Conservation (phyloP, 2,888 invertebrate species). For the Branchellion lobata region DNA sequence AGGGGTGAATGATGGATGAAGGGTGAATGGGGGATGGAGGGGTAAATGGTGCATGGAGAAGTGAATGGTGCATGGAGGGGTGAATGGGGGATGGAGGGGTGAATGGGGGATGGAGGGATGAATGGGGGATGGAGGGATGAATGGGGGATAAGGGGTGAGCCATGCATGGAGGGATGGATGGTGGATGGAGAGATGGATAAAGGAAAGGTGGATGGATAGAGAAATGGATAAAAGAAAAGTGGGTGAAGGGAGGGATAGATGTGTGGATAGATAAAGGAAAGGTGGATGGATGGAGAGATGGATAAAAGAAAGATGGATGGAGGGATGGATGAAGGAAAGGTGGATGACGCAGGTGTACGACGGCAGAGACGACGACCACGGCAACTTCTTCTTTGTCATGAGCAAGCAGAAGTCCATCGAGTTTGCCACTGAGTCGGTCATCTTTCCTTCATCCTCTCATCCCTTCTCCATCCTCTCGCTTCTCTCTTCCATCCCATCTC, state of each 20-base stretch:
- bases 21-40: background rate
- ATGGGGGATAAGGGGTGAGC: background rate
- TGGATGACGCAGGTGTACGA: too few species aligned
- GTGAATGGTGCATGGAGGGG: background rate
- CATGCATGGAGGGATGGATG: background rate
- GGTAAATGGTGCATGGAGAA: background rate
- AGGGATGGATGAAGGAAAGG: too few species aligned
- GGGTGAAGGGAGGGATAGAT: too few species aligned
- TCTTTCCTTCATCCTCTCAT: background rate
- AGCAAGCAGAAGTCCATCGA: slow-evolving; percentile 68
- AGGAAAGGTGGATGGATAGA: slow-evolving; percentile 59
- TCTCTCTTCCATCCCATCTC: background rate
- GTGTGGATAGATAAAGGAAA: too few species aligned
- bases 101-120: background rate
- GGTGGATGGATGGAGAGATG: too few species aligned
- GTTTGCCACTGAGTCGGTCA: slow-evolving; percentile 66
- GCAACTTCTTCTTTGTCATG: slow-evolving; percentile 69
- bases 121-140: background rate
- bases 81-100: background rate
- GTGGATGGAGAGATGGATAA: slow-evolving; percentile 2
- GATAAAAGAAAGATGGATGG: too few species aligned
- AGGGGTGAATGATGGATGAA: background rate
- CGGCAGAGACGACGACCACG: background rate
- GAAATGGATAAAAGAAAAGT: too few species aligned
- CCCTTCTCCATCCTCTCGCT: background rate